These are phyloP conservation scores for Rallus limicola DNA, from an alignment of 2,113 vertebrate genomes.

Conservation along the genomic window DNA sequence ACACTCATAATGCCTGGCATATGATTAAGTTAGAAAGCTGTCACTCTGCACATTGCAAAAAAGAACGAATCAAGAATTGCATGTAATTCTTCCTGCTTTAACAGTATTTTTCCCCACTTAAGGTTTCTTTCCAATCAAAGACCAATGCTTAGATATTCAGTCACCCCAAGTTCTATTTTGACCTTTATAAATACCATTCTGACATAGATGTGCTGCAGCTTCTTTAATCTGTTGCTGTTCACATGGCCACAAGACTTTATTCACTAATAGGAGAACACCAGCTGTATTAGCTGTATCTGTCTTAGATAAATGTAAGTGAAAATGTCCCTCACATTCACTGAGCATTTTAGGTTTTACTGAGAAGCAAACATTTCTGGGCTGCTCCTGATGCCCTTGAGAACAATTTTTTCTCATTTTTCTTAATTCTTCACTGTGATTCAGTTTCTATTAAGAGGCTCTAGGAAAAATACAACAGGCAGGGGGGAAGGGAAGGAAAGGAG, in stretches of 20 bases:
- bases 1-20: not conserved
- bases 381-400: not conserved
- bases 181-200: slow-evolving; percentile 23
- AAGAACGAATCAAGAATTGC: not conserved
- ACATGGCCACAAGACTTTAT: not conserved
- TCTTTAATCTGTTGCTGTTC: slow-evolving; percentile 9
- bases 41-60: not conserved
- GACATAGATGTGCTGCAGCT: not conserved
- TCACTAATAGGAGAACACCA: not conserved
- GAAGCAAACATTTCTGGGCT: slow-evolving; percentile 1
- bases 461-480: not conserved
- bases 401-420: slow-evolving; percentile 9
- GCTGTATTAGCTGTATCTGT: not conserved
- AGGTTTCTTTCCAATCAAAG: not conserved
- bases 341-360: not conserved
- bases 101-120: not conserved
- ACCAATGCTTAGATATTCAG: not conserved
- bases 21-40: not conserved
- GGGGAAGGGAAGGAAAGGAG: not conserved
- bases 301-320: slow-evolving; percentile 14
- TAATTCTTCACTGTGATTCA: slow-evolving; percentile 14
- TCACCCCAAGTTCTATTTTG: not conserved
- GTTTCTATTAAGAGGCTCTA: not conserved
- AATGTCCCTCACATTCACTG: not conserved
- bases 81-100: not conserved